A percentile compares a stretch with the other conserved stretches of the same genome.
These are phyloP conservation scores for Drosophila parabipectinata DNA, from an alignment of 1,140 invertebrate species.

Conservation along the genomic window DNA sequence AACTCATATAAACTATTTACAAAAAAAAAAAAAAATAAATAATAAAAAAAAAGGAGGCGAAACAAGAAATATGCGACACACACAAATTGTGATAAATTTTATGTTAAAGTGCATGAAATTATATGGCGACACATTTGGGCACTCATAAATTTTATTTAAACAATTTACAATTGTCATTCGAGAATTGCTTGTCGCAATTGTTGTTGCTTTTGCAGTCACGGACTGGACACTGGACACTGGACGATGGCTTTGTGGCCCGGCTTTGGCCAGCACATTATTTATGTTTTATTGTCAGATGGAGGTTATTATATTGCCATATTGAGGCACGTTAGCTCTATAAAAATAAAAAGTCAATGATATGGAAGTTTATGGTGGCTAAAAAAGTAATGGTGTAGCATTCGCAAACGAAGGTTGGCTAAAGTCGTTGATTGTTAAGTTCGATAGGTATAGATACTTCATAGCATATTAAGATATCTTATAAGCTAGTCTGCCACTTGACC, in stretches of 20 bases:
- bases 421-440: background rate
- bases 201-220: conserved; percentile 25
- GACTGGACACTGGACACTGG: conserved; percentile 18
- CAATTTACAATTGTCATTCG: conserved; percentile 81
- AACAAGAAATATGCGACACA: conserved; percentile 68
- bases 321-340: conserved; percentile 35
- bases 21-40: conserved; percentile 15
- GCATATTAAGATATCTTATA: too few species aligned
- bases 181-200: conserved; percentile 67
- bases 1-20: conserved; percentile 71
- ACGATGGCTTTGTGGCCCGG: conserved; percentile 2
- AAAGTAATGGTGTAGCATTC: background rate
- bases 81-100: conserved; percentile 82
- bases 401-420: background rate
- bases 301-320: conserved; percentile 53
- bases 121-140: conserved; percentile 81
- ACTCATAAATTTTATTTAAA: conserved; percentile 82
- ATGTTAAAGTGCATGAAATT: conserved; percentile 82
- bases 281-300: conserved; percentile 63
- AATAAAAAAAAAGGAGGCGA: conserved; percentile 9
- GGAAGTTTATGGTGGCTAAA: conserved; percentile 6
- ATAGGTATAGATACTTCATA: too few species aligned
- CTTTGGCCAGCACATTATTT: conserved; percentile 56
- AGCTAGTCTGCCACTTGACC: conserved; percentile 1
- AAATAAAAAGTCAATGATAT: conserved; percentile 19